Conservation (phyloP, 2,797 vertebrate species). For the Pantherophis alleghaniensis region DNA sequence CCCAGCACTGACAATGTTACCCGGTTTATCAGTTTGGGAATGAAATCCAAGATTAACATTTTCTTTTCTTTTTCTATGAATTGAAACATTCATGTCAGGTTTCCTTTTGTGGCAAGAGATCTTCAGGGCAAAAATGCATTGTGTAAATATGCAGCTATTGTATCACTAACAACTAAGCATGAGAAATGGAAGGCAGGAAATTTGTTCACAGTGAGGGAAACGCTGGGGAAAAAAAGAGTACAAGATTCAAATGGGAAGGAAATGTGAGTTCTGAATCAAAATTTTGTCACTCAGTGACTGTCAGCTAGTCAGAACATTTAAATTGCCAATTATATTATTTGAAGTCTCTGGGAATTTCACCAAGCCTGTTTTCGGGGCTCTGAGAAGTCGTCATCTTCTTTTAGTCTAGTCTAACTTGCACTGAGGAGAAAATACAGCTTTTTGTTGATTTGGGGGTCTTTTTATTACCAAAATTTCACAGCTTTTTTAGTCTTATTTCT, state of each 20-base stretch:
- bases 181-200: not conserved
- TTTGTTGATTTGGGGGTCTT: not conserved
- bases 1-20: not conserved
- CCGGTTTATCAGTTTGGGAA: not conserved
- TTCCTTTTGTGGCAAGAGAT: not conserved
- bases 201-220: not conserved
- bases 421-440: not conserved
- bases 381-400: not conserved
- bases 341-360: not conserved
- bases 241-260: not conserved
- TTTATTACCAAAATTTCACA: not conserved
- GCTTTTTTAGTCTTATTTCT: not conserved
- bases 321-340: not conserved
- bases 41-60: not conserved
- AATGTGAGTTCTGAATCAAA: not conserved
- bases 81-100: not conserved
- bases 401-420: not conserved
- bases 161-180: not conserved
- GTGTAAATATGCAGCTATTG: not conserved
- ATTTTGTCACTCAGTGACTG: not conserved
- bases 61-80: not conserved
- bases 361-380: not conserved
- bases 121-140: not conserved
- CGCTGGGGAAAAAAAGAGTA: not conserved
- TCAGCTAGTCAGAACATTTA: not conserved